phyloP scores from a whole-genome alignment of 30 jellyfish, hydroid and myxozoan species.

The Aurelia sp. region DNA sequence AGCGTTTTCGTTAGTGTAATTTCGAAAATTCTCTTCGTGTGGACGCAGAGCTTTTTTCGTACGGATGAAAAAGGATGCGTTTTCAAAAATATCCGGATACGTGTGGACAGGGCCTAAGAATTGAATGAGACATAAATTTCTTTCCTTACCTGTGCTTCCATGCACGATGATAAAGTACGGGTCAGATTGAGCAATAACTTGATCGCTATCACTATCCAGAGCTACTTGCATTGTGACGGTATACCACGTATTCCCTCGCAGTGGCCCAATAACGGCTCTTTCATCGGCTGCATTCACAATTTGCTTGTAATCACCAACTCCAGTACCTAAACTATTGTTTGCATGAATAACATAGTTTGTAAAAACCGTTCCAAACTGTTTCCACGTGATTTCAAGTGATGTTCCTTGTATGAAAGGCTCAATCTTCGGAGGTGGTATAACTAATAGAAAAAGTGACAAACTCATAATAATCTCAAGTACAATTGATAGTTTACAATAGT shows the following conservation, averaged over 20 bases:
- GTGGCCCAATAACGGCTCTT: conserved; percentile 37
- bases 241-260: conserved; percentile 16
- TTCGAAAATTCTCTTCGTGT: no score
- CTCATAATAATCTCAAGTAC: no score
- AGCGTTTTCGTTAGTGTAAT: no score
- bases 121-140: background rate
- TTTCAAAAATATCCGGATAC: no score
- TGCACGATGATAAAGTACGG: conserved; percentile 23
- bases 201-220: background rate
- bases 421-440: conserved; percentile 24
- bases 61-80: no score
- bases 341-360: conserved; percentile 16
- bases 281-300: conserved; percentile 20
- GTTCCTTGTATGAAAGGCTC: conserved; percentile 19
- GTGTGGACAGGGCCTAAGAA: no score
- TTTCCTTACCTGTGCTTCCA: conserved; percentile 4
- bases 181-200: conserved; percentile 16
- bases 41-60: no score
- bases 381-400: conserved; percentile 36
- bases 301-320: conserved; percentile 4
- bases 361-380: background rate
- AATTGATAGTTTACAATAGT: no score
- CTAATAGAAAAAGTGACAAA: background rate
- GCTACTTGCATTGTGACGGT: conserved; percentile 36
- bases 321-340: conserved; percentile 19